Conservation (phyloP, 2,113 vertebrate genomes). For the Ia io region DNA sequence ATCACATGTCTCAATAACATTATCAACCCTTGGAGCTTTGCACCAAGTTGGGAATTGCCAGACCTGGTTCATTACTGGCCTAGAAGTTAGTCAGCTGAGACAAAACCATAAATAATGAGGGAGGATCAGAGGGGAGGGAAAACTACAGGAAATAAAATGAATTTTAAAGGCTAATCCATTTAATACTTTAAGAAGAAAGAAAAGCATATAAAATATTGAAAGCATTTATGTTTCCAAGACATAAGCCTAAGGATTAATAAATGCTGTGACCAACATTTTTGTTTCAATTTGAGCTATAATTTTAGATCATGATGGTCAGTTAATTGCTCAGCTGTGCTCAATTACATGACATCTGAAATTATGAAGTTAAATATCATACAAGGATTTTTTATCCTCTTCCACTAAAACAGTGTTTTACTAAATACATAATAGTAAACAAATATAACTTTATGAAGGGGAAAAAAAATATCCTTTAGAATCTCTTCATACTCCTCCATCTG, state of each 20-base stretch:
- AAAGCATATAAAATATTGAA: not conserved
- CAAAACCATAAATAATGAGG: not conserved
- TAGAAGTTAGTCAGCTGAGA: not conserved
- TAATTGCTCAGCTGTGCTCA: slow-evolving; percentile 38
- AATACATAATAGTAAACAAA: slow-evolving; percentile 57
- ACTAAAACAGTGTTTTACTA: not conserved
- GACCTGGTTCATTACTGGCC: not conserved
- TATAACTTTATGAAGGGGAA: not conserved
- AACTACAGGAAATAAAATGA: not conserved
- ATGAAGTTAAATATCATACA: not conserved
- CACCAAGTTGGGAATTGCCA: not conserved
- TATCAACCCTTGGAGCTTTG: not conserved
- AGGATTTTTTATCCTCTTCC: not conserved
- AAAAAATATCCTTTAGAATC: not conserved
- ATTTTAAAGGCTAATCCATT: not conserved
- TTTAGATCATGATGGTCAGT: not conserved
- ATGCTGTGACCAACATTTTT: not conserved
- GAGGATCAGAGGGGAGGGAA: not conserved
- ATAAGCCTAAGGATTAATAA: slow-evolving; percentile 21
- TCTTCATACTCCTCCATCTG: not conserved
- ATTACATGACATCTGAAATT: not conserved
- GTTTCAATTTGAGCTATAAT: not conserved
- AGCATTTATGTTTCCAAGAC: slow-evolving; percentile 1
- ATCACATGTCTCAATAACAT: not conserved
- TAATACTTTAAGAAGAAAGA: not conserved